phyloP scores from a whole-genome alignment of 2,888 invertebrate genomes.

The Chymomyza amoena region DNA sequence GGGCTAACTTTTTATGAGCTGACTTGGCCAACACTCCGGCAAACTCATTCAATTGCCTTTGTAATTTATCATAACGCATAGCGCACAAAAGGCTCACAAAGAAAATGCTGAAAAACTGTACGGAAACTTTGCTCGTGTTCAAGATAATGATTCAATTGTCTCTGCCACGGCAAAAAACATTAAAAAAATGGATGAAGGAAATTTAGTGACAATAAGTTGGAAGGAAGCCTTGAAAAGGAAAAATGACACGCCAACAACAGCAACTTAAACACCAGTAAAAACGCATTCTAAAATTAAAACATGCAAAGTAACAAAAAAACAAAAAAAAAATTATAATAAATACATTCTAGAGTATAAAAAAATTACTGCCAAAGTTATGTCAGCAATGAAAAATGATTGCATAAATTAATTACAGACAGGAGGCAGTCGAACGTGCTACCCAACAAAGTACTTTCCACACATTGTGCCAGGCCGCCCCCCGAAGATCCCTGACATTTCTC shows the following conservation, averaged over 20 bases:
- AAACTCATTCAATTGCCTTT: conserved; percentile 15
- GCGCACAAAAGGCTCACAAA: background rate
- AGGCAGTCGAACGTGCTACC: conserved; percentile 3
- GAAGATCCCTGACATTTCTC: background rate
- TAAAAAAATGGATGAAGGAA: conserved; percentile 26
- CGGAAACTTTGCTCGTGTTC: background rate
- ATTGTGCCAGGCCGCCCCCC: background rate
- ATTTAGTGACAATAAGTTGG: conserved; percentile 30
- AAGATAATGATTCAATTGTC: conserved; percentile 58
- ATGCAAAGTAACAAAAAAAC: conserved; percentile 31
- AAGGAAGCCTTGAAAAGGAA: conserved; percentile 1
- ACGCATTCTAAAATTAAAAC: conserved; percentile 54
- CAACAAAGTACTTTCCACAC: conserved; percentile 41
- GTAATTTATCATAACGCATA: conserved; percentile 57
- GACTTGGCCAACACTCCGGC: conserved; percentile 1
- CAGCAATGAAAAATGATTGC: conserved; percentile 70
- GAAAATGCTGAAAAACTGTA: conserved; percentile 1
- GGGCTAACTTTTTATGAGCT: background rate
- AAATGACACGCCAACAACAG: conserved; percentile 24
- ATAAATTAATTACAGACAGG: conserved; percentile 63
- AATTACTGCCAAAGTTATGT: conserved; percentile 47
- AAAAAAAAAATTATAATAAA: background rate
- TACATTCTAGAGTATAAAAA: background rate
- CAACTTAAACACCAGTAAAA: background rate
- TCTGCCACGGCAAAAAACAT: conserved; percentile 11